Conservation (phyloP, 2,888 invertebrate genomes). For the Petrolisthes cinctipes region DNA sequence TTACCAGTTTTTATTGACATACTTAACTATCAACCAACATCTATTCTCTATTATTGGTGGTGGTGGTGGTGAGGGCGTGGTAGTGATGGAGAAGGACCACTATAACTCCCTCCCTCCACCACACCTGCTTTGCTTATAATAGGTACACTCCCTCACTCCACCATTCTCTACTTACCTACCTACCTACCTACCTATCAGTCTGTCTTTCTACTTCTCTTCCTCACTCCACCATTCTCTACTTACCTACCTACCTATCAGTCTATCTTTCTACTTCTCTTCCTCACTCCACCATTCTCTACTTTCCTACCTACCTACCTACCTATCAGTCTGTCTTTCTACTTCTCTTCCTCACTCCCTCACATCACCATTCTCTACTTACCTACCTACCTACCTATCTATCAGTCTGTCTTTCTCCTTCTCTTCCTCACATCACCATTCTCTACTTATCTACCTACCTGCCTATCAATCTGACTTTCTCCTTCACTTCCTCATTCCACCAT, state of each 20-base stretch:
- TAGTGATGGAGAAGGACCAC: too few relatives aligned
- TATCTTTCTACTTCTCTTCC: not conserved
- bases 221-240: not conserved
- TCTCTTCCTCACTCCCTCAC: not conserved
- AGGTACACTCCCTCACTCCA: too few relatives aligned
- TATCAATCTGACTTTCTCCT: not conserved
- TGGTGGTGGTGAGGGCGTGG: too few relatives aligned
- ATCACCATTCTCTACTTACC: not conserved
- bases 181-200: not conserved
- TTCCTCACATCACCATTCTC: too few relatives aligned
- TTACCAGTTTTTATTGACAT: too few relatives aligned
- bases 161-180: not conserved
- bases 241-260: not conserved
- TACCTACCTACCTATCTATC: not conserved
- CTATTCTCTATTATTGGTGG: too few relatives aligned
- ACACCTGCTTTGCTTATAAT: too few relatives aligned
- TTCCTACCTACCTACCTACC: not conserved
- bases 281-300: not conserved
- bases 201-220: not conserved
- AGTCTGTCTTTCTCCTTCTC: constrained; percentile 5
- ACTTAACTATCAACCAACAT: too few relatives aligned
- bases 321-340: not conserved
- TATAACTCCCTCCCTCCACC: too few relatives aligned
- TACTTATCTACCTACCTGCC: not conserved
- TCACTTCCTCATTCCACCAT: not conserved